Percentiles rank a stretch among this genome's conserved stretches.
Evolutionary conservation across 2,113 vertebrate genomes (phyloP).

Genomic region (Leucoraja erinaceus): DNA sequence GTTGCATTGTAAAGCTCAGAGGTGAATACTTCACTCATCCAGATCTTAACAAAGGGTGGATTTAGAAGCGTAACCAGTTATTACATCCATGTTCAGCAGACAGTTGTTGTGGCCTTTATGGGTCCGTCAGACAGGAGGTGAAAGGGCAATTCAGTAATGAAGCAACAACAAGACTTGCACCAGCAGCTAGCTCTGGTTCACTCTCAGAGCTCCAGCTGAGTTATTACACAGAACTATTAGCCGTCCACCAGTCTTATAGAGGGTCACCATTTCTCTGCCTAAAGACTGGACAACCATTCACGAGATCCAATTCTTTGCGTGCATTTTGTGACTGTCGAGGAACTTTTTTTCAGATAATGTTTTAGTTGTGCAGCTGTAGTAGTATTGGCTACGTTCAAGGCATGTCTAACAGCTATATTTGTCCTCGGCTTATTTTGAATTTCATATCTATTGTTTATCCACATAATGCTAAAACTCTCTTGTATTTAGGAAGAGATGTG

Average conservation of each 20-base stretch:
- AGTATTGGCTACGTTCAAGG: neutral
- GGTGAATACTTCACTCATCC: neutral
- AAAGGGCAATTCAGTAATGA: neutral
- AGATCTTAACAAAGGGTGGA: neutral
- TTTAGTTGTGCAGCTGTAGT: neutral
- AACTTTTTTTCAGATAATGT: neutral
- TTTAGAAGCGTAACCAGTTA: neutral
- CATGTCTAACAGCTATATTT: neutral
- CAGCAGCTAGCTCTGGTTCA: neutral
- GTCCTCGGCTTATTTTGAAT: neutral
- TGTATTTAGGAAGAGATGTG: neutral
- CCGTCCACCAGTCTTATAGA: no score
- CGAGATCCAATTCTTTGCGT: neutral
- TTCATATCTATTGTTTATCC: neutral
- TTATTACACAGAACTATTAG: neutral
- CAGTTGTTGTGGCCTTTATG: neutral
- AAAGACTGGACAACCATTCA: neutral
- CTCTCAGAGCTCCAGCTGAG: neutral
- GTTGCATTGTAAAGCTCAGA: neutral
- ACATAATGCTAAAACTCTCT: neutral
- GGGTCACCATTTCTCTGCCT: neutral
- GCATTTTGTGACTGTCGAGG: neutral
- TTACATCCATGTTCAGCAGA: neutral
- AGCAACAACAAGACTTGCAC: neutral
- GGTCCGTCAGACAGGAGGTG: neutral